Base-by-base conservation (phyloP, 2,888 invertebrate genomes). In the Coremacera marginata region DNA sequence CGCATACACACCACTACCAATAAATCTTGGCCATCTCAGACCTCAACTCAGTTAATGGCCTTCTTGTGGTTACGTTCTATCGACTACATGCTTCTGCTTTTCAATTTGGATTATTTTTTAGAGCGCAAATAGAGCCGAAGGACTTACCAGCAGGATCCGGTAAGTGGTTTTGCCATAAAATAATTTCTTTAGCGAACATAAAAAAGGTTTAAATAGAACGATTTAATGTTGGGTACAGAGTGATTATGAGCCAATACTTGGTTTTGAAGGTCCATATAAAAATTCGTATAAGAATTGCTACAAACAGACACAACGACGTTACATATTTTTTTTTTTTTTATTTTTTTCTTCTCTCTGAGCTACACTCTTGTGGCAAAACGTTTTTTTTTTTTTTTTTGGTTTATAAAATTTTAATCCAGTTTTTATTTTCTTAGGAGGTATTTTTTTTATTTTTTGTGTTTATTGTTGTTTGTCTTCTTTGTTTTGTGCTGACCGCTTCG, bases 381-480 rank as follows among this genome's bases (percentile, higher is more conserved):
- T 5, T 31, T n/a, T n/a, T 31, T 31, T 31, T 31, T 31, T 31
- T 31, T 37, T 37, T 52, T 51, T 55, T 37, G 63, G 55, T 83
- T 83, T 82, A 84, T 84, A 84, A 84, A 84, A 80, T 85, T 80
- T 81, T 83, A 84, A 85, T 84, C 84, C 74, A 77, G 73, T 76
- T 79, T 76, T 73, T 62, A 62, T 73, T 77, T 73, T 65, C 34
- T 37, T 70, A 3, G 34, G 27, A 34, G 49, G 27, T 34, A 16
- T 62, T 62, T 22, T 25, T 72, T 55, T 22, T 25, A 62, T 55
- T 8, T 0, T 27, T 5, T 72, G 8, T 73, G 19, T 63, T 72
- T 14, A 4, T 31, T 31, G 62, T 49, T 63, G 19, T 72, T 72
- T 72, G 44, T 62, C 62, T 77, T 67, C 55, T 31, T 31, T 27